Conservation (phyloP, 2,888 invertebrate genomes). For the Metacarcinus magister region DNA sequence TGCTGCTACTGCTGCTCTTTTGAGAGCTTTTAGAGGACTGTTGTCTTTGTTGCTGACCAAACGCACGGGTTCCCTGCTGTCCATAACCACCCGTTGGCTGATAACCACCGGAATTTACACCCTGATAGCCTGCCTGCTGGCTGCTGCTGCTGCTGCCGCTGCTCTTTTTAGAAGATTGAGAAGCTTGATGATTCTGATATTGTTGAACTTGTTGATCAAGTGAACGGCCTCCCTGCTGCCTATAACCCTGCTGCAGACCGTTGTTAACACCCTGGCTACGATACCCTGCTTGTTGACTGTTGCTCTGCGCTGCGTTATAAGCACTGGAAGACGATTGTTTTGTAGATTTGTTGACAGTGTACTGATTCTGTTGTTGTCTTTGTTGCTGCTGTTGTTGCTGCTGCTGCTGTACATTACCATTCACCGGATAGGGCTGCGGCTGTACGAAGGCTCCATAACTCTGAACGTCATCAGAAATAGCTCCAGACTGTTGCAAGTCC, state of each 20-base stretch:
- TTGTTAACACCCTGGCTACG: conserved; percentile 55
- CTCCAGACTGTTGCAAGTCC: conserved; percentile 80
- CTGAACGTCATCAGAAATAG: conserved; percentile 78
- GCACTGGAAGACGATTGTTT: conserved; percentile 64
- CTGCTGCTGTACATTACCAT: conserved; percentile 60
- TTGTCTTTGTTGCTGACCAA: conserved; percentile 54
- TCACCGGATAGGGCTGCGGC: conserved; percentile 65
- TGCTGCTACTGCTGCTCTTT: conserved; percentile 44
- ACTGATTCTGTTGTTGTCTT: conserved; percentile 59
- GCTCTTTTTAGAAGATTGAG: conserved; percentile 58
- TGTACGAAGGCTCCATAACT: conserved; percentile 81
- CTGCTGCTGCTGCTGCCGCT: conserved; percentile 57
- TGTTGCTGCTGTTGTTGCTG: conserved; percentile 67
- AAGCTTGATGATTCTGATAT: conserved; percentile 62
- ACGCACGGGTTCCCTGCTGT: background rate
- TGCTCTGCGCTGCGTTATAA: conserved; percentile 67
- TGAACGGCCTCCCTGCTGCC: conserved; percentile 13
- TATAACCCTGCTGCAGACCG: conserved; percentile 54
- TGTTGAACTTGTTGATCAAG: conserved; percentile 27
- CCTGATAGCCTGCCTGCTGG: background rate
- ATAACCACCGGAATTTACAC: conserved; percentile 50
- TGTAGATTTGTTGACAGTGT: conserved; percentile 29
- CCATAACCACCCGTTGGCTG: conserved; percentile 18
- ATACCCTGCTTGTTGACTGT: conserved; percentile 55
- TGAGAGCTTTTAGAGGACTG: conserved; percentile 57